Base-by-base conservation (phyloP, 2,113 vertebrate genomes). In the Triplophysa rosa region DNA sequence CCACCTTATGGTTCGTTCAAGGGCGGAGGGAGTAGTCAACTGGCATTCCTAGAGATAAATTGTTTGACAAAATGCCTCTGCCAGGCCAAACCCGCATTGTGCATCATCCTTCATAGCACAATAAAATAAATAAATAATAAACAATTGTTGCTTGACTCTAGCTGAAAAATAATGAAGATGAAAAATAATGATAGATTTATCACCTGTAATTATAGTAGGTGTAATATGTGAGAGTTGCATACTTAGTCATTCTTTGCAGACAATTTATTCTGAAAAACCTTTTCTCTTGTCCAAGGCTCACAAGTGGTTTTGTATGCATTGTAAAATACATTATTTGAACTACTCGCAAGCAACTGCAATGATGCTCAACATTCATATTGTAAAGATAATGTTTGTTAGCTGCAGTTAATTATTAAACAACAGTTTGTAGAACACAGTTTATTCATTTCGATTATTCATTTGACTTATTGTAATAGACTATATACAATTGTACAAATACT, bases 1-100 rank as follows among this genome's bases (percentile, higher is more conserved):
- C 83, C 84, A 87, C 88, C 86, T 88, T 81, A 82, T 88, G 85
- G 69, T 84, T 67, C 45, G 68, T 85, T 92, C 90, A 92, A 90
- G 90, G 89, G 85, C 86, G 69, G 65, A 62, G 75, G 26, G 76
- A 79, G 56, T 17, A 87, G 83, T 84, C 84, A 78, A 62, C 59
- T 64, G 78, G 59, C 33, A 67, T 54, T 80, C 56, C 42, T 65
- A 67, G 79, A 92, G 87, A 92, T 90, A 79, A 88, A 92, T 89
- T 84, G 79, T 83, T 78, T 67, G 17, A 54, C n/a, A 70, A 70
- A 78, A 71, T 72, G 42, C 73, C 42, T 65, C 84, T 76, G 84
- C 82, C 71, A 2, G 81, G 82, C 80, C 80, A 80, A 83, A 76
- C 58, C 72, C 3, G 66, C 13, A 12, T 52, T 1, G 10, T 2